phyloP scores from a whole-genome alignment of 2,113 vertebrate species.

The Egretta garzetta region DNA sequence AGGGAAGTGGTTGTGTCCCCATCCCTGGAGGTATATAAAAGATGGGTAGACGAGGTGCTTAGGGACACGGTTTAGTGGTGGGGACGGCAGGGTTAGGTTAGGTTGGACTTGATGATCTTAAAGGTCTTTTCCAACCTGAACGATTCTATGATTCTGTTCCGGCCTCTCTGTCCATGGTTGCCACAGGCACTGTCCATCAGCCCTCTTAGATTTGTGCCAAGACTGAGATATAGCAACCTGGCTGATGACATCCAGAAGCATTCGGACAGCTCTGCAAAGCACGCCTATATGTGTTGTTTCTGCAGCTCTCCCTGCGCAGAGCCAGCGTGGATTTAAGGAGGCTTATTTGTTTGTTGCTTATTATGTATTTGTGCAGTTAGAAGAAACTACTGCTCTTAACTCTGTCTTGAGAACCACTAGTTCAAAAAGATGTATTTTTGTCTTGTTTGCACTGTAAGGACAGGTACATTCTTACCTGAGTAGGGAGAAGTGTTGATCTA shows the following conservation, averaged over 20 bases:
- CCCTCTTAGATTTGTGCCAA: neutral
- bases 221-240: neutral
- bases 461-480: neutral
- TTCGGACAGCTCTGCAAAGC: neutral
- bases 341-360: neutral
- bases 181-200: neutral
- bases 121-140: no score
- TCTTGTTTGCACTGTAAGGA: neutral
- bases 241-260: neutral
- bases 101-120: no score
- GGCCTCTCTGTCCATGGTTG: neutral
- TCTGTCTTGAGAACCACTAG: neutral
- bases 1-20: no score
- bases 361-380: neutral
- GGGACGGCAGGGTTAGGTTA: no score
- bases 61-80: no score
- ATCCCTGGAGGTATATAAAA: no score
- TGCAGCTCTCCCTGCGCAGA: neutral
- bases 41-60: no score
- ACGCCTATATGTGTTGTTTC: rapidly evolving
- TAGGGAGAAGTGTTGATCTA: rapidly evolving
- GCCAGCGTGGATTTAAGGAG: neutral
- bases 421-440: neutral
- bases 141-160: neutral
- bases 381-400: neutral